Evolutionary conservation across 2,113 vertebrate genomes (phyloP).

Genomic region (Scopus umbretta): DNA sequence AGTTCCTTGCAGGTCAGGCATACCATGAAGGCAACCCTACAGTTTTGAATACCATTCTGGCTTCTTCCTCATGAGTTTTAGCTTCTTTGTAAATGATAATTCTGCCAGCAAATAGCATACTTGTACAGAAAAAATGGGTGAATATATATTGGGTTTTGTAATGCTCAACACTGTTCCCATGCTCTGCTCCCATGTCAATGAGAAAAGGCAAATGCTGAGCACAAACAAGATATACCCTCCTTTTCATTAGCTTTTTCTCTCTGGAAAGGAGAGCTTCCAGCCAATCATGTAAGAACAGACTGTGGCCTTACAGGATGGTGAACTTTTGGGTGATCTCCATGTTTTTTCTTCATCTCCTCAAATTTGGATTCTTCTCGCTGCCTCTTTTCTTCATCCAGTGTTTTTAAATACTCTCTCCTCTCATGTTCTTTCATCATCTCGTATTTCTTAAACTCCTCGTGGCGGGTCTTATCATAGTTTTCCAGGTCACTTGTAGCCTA

Average conservation of each 20-base stretch:
- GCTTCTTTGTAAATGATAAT: background rate
- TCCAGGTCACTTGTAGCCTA: slow-evolving; percentile 94
- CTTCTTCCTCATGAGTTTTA: background rate
- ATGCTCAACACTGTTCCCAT: background rate
- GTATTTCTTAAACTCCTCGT: slow-evolving; percentile 96
- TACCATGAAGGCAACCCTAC: background rate
- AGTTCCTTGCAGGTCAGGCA: background rate
- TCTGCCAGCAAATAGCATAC: background rate
- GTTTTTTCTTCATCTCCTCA: slow-evolving; percentile 94
- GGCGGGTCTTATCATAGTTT: slow-evolving; percentile 90
- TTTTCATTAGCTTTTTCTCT: background rate
- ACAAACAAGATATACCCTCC: background rate
- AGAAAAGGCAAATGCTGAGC: background rate
- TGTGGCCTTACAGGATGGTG: slow-evolving; percentile 88
- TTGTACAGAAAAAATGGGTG: background rate
- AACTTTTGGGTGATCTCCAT: slow-evolving; percentile 93
- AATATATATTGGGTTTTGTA: background rate
- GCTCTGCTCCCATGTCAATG: background rate
- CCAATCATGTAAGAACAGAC: background rate
- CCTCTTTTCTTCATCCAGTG: slow-evolving; percentile 85
- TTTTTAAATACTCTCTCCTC: slow-evolving; percentile 89
- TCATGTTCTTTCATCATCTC: slow-evolving; percentile 99
- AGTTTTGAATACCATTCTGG: background rate
- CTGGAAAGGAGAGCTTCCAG: background rate
- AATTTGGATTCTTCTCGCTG: slow-evolving; percentile 88